Evolutionary conservation across 2,113 vertebrate genomes (phyloP).

Genomic region (Phasianus colchicus): DNA sequence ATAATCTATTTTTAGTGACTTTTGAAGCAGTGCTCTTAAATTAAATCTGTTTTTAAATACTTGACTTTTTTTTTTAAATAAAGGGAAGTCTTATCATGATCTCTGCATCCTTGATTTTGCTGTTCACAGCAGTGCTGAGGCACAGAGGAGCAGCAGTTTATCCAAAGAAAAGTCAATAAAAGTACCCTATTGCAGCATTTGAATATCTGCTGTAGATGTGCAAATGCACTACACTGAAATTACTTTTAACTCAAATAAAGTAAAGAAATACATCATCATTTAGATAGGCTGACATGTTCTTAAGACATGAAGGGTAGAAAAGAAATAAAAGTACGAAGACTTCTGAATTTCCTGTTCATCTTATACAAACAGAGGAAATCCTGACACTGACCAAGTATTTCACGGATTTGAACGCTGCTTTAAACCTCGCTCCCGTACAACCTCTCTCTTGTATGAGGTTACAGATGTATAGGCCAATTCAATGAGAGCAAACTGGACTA

Average conservation of each 20-base stretch:
- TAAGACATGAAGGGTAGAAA: background rate
- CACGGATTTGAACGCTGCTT: background rate
- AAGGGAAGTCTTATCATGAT: background rate
- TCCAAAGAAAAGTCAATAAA: background rate
- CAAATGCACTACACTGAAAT: background rate
- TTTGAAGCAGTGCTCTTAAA: background rate
- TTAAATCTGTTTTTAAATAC: background rate
- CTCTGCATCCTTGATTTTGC: background rate
- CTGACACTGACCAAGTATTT: background rate
- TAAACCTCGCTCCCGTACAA: background rate
- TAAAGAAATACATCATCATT: background rate
- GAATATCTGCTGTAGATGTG: background rate
- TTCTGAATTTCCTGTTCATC: background rate
- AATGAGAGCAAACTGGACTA: background rate
- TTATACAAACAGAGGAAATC: background rate
- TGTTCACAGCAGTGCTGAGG: background rate
- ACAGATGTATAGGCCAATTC: background rate
- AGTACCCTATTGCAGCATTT: background rate
- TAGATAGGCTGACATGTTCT: fast-evolving
- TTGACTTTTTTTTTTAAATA: background rate
- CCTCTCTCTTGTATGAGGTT: background rate
- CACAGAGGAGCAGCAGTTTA: background rate
- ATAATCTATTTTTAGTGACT: background rate
- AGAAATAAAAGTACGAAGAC: background rate
- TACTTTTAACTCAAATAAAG: background rate